These are phyloP conservation scores for Poicephalus gulielmi DNA, from an alignment of 2,113 vertebrate species.

Conservation along the genomic window DNA sequence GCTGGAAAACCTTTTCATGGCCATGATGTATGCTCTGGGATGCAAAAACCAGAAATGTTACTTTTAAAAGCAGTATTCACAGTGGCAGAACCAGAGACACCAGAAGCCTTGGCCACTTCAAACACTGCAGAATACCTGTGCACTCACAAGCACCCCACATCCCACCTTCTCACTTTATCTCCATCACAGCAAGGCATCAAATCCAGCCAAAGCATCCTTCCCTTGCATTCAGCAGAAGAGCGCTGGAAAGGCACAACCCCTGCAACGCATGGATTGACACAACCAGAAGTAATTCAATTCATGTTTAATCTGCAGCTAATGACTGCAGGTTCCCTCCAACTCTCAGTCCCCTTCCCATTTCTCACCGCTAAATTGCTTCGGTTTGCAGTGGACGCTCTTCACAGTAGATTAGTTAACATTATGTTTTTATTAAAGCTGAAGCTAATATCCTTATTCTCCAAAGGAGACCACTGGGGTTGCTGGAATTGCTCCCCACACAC, in stretches of 20 bases:
- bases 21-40: fast-evolving
- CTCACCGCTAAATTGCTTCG: constrained; percentile 19
- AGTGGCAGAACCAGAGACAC: background rate
- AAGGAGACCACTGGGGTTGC: constrained; percentile 56
- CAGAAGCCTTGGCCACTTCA: background rate
- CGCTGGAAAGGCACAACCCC: background rate
- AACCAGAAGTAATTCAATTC: constrained; percentile 62
- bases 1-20: background rate
- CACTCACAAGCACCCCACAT: background rate
- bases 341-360: constrained; percentile 40
- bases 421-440: constrained; percentile 67
- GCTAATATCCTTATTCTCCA: constrained; percentile 64
- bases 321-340: constrained; percentile 43
- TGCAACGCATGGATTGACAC: background rate
- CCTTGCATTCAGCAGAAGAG: background rate
- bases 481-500: constrained; percentile 1
- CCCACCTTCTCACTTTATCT: background rate
- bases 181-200: background rate
- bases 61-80: background rate
- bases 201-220: background rate
- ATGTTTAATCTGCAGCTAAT: constrained; percentile 62
- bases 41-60: fast-evolving
- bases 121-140: background rate
- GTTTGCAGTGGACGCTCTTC: constrained; percentile 51
- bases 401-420: constrained; percentile 69